phyloP scores from a whole-genome alignment of 1,140 invertebrate genomes.

The Chionoecetes opilio region DNA sequence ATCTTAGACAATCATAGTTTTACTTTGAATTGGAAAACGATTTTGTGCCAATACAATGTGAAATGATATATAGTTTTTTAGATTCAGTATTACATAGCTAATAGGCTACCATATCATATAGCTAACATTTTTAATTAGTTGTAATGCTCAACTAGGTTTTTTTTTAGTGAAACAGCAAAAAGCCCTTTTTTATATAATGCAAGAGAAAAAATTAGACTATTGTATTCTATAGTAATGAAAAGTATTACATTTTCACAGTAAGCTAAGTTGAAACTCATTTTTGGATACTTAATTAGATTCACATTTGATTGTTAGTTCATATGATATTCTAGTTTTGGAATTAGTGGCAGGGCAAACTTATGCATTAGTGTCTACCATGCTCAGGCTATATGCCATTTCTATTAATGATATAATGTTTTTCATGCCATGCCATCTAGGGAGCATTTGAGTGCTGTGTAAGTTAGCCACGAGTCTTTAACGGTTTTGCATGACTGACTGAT shows the following conservation, averaged over 20 bases:
- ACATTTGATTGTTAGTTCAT: not conserved
- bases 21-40: too few relatives aligned
- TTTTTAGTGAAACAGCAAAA: not conserved
- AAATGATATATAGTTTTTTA: too few relatives aligned
- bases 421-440: slow-evolving; percentile 87
- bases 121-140: not conserved
- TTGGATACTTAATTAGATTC: not conserved
- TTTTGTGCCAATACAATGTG: too few relatives aligned
- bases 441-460: slow-evolving; percentile 95
- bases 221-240: not conserved
- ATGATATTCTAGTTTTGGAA: too few relatives aligned
- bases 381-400: not conserved
- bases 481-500: slow-evolving; percentile 3
- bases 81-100: too few relatives aligned
- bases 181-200: not conserved
- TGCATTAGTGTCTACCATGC: not conserved
- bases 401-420: slow-evolving; percentile 58
- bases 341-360: not conserved
- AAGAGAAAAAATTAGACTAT: not conserved
- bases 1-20: too few relatives aligned
- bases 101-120: not conserved
- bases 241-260: not conserved
- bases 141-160: not conserved
- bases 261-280: not conserved
- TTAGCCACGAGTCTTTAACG: slow-evolving; percentile 82